A percentile compares a stretch with the other conserved stretches of the same genome.
Conservation (phyloP, 2,888 invertebrate genomes). For the Neria commutata region DNA sequence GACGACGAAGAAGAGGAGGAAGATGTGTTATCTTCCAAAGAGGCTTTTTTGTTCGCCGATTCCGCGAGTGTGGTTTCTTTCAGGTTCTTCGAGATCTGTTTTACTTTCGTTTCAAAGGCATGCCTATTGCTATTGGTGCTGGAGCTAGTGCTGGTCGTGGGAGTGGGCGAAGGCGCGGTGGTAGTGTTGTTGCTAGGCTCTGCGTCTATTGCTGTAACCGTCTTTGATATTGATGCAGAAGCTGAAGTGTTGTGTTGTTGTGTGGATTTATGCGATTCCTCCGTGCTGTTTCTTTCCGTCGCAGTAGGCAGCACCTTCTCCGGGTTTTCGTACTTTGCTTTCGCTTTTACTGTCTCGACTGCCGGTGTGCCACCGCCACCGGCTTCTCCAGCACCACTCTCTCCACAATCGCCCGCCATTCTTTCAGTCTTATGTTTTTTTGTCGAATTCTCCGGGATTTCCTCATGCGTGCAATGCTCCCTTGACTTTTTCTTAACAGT, state of each 20-base stretch:
- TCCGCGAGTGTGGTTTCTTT: slow-evolving; percentile 54
- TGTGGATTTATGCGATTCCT: not conserved
- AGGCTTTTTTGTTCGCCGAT: slow-evolving; percentile 22
- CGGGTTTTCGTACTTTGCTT: not conserved
- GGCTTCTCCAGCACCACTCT: too few relatives aligned
- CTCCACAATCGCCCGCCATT: slow-evolving; percentile 17
- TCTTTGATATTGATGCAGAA: not conserved
- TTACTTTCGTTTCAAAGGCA: slow-evolving; percentile 53
- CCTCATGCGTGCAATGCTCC: too few relatives aligned
- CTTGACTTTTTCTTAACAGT: slow-evolving; percentile 20
- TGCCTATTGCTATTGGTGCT: not conserved
- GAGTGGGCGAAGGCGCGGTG: not conserved
- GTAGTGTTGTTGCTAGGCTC: not conserved
- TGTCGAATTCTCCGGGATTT: slow-evolving; percentile 17
- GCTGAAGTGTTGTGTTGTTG: not conserved
- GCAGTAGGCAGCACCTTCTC: too few relatives aligned
- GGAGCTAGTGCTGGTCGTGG: not conserved
- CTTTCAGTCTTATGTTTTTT: slow-evolving; percentile 42
- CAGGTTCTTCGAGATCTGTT: slow-evolving; percentile 54
- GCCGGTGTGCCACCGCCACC: slow-evolving; percentile 6
- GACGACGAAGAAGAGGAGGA: slow-evolving; percentile 21
- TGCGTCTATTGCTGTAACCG: not conserved
- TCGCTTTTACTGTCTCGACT: not conserved
- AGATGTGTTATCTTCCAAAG: slow-evolving; percentile 19
- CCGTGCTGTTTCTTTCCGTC: slow-evolving; percentile 31